Conservation (phyloP, 1,140 invertebrate species). For the Epicauta chinensis region DNA sequence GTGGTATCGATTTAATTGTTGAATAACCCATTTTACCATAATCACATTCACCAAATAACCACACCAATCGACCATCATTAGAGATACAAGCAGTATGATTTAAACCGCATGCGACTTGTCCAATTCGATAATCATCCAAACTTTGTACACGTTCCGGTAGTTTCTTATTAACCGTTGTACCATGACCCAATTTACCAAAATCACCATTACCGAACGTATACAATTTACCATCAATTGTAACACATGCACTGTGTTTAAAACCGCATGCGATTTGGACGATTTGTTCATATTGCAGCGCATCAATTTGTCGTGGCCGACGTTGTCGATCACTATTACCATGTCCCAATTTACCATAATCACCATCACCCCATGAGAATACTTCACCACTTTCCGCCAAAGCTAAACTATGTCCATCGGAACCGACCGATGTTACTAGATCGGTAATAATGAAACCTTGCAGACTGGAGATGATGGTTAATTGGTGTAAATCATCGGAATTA, state of each 20-base stretch:
- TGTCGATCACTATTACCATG: slow-evolving; percentile 63
- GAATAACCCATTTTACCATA: slow-evolving; percentile 59
- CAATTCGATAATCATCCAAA: slow-evolving; percentile 44
- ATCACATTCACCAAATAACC: slow-evolving; percentile 64
- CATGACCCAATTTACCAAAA: slow-evolving; percentile 58
- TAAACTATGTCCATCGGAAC: slow-evolving; percentile 91
- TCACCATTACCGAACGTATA: slow-evolving; percentile 65
- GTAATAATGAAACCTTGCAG: slow-evolving; percentile 63
- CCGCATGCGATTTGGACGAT: slow-evolving; percentile 59
- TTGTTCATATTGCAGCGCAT: slow-evolving; percentile 58
- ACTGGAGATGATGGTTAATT: slow-evolving; percentile 56
- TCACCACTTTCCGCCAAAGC: slow-evolving; percentile 83
- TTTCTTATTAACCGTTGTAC: slow-evolving; percentile 56
- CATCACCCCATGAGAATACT: slow-evolving; percentile 85
- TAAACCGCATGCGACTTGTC: slow-evolving; percentile 52
- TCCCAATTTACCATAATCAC: slow-evolving; percentile 76
- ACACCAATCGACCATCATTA: slow-evolving; percentile 52
- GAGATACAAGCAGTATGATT: slow-evolving; percentile 61
- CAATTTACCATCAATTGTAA: slow-evolving; percentile 58
- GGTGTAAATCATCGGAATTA: slow-evolving; percentile 80
- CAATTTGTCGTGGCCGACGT: slow-evolving; percentile 57
- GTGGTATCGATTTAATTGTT: slow-evolving; percentile 49
- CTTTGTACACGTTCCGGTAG: slow-evolving; percentile 51
- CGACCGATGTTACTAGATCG: slow-evolving; percentile 68
- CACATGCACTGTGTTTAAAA: slow-evolving; percentile 63